Evolutionary conservation across 1,140 invertebrate genomes (phyloP), one percentile per base, ranked within the genome.

Genomic region (Drosophila serrata): DNA sequence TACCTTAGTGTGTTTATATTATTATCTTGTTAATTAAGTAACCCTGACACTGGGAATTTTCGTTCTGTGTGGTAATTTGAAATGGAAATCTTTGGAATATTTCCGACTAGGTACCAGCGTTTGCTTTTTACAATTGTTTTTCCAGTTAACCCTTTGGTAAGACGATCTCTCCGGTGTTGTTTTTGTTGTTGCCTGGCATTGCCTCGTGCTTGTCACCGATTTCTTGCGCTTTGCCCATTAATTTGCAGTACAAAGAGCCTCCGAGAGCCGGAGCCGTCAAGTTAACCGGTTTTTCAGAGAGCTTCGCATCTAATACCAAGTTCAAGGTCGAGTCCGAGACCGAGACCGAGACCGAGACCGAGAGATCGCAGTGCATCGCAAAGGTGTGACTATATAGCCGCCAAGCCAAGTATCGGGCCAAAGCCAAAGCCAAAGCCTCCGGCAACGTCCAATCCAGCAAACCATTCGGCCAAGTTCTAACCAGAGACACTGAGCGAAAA

Each of bases 251-350:
- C 74, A 75, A 75, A 86, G 49, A 70, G 55, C 49, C 39, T 58
- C 67, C 49, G 57, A 67, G 64, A 39, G 37, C 68, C 31, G 49
- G 31, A 53, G 49, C 31, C 31, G 49, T 22, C 49, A 53, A 51
- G 49, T 9, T 19, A 82, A 82, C 82, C 82, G 84, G 82, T 86
- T 86, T 82, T 39, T 24, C 22, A n/a, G 64, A 79, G 79, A 84
- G 82, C 79, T 45, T 76, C 79, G 67, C 80, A 86, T 86, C 82
- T 86, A 86, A 86, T 86, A 86, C 82, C 82, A 86, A 86, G 82
- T 86, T 86, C 84, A 86, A 86, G 82, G 82, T 86, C 69, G 81
- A 87, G 61, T 63, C 49, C 67, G 60, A 67, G 58, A 74, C 55
- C 58, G 59, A 68, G 56, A 69, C 49, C 56, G 57, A n/a, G n/a